Evolutionary conservation across 2,113 vertebrate species (phyloP).

Genomic region (Nannobrachium achirus): DNA sequence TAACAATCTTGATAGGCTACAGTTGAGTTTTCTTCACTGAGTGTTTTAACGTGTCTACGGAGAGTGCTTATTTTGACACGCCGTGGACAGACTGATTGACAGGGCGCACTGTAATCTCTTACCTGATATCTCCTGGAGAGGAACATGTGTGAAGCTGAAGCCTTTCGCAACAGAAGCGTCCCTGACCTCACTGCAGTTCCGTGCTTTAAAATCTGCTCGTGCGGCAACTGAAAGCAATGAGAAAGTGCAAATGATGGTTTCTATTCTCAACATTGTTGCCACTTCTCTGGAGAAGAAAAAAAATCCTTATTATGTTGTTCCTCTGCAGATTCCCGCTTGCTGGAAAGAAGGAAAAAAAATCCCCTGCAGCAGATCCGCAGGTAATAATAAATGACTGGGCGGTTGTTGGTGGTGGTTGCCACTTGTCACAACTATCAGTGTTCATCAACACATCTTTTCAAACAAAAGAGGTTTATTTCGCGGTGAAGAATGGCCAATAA

Average conservation of each 20-base stretch:
- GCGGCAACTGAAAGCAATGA: slow-evolving; percentile 76
- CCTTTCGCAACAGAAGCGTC: slow-evolving; percentile 87
- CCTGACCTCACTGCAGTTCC: slow-evolving; percentile 90
- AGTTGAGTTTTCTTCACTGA: no score
- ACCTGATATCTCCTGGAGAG: slow-evolving; percentile 93
- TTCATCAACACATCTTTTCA: slow-evolving; percentile 46
- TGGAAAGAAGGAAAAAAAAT: slow-evolving; percentile 12
- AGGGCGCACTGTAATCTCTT: slow-evolving; percentile 53
- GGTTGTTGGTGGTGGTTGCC: slow-evolving; percentile 42
- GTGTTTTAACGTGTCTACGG: no score
- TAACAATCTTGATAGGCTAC: no score
- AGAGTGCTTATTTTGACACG: no score
- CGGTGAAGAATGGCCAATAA: slow-evolving; percentile 16
- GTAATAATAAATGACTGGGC: slow-evolving; percentile 50
- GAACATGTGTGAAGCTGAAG: slow-evolving; percentile 88
- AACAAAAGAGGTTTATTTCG: slow-evolving; percentile 9
- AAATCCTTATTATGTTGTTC: slow-evolving; percentile 45
- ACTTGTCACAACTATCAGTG: slow-evolving; percentile 43
- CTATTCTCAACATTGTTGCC: slow-evolving; percentile 73
- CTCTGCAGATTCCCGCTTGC: slow-evolving; percentile 45
- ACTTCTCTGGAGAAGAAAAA: slow-evolving; percentile 40
- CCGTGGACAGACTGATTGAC: neutral
- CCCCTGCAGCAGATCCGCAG: slow-evolving; percentile 61
- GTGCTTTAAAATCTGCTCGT: slow-evolving; percentile 81
- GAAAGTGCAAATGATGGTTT: slow-evolving; percentile 78